Evolutionary conservation across 2,888 invertebrate genomes (phyloP), one percentile per base, ranked within the genome.

Genomic region (Halictus ligatus): DNA sequence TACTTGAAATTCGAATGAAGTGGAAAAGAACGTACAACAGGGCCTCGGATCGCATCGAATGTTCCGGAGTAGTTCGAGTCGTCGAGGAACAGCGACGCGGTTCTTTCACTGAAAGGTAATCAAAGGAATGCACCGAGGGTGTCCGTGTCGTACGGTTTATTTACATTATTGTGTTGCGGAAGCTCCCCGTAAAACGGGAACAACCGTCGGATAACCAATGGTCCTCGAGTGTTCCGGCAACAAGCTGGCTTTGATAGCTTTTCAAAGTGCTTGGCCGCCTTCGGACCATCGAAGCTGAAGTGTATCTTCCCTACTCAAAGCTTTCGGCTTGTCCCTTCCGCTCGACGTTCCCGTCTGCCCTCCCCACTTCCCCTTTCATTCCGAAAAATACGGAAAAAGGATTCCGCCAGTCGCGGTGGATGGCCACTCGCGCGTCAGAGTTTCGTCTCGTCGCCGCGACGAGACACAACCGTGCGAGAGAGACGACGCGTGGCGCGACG

Each of bases 161-260:
- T 86, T 79, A 76, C 69, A 69, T 67, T 64, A 67, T 60, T 75
- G 67, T 81, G 43, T 78, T 46, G n/a, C 29, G 72, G 13, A 64
- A 60, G 78, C 64, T 71, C 21, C 21, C 69, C 40, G 54, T 67
- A 67, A 72, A 83, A 78, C 43, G 54, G 78, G 74, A 83, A 85
- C 78, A 81, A 84, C 64, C 80, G 76, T 69, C 72, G 83, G 81
- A 75, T 80, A 86, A 84, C 86, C 86, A 85, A 86, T 48, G 78
- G 72, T 43, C 78, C 86, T 79, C 75, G 82, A 67, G 75, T 80
- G 84, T 64, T 67, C 78, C 80, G 78, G 76, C 80, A 74, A 78
- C 83, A 80, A 83, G 90, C 81, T 81, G 84, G 84, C 83, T 90
- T 85, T 86, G 89, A 90, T 87, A 84, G 89, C 85, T 83, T 88